Base-by-base conservation (phyloP, 1,140 invertebrate genomes). In the Ips typographus region DNA sequence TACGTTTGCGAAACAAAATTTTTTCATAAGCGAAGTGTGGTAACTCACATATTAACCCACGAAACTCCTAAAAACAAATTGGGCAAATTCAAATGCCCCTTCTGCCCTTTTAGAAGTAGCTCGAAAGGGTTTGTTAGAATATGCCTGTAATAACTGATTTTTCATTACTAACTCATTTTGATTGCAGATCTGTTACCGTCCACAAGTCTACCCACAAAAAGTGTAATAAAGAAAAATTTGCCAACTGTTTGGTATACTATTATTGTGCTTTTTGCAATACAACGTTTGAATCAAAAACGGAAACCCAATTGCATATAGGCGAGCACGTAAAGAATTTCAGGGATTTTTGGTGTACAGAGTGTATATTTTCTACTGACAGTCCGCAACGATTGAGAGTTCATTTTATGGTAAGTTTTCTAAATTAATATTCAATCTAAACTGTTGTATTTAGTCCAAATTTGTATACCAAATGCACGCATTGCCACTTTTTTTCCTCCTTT, bases 61-160 rank as follows among this genome's bases (percentile, higher is more conserved):
- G 62, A 64, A 55, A 39, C 41, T 8, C 62, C 62, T n/a, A n/a
- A 40, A 0, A 64, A 64, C 44, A 64, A 64, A 52, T 64, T 42
- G 22, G 62, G 62, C 8, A 40, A 41, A 7, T 64, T 40, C 42
- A 38, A 42, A 22, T 64, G 62, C 36, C 8, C 22, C 4, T 40
- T 37, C 22, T 64, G 62, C 40, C 62, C 62, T 6, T 64, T 41
- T 55, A 64, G 40, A 36, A 44, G 39, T 5, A 64, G 36, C 51
- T 53, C 38, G 62, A 64, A 64, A 64, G 62, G 62, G 62, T 64
- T 49, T 49, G 44, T 49, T 3, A 22, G 22, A 22, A 22, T 22
- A 22, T 22, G 22, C 22, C 22, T 22, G 22, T 22, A 22, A 22
- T 22, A 22, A 22, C 22, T 22, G 22, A 22, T 22, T 22, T 22